Conservation (phyloP, 2,797 vertebrate species). For the Peromyscus nudipes region DNA sequence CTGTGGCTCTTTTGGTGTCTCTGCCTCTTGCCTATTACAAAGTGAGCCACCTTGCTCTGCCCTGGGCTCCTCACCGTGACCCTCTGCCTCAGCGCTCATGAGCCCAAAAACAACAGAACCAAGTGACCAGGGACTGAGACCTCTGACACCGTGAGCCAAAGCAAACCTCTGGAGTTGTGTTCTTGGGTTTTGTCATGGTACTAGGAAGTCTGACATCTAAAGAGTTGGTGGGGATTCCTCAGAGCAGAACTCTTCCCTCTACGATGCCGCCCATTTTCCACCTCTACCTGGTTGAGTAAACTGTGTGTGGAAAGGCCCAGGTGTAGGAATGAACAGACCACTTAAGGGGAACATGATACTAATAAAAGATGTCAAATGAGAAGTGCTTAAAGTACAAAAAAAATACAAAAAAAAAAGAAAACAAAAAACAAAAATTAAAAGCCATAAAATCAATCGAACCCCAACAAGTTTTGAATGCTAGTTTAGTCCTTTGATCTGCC, state of each 20-base stretch:
- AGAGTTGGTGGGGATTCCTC: background rate
- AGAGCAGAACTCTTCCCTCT: background rate
- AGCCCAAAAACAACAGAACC: background rate
- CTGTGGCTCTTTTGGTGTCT: background rate
- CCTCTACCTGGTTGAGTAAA: background rate
- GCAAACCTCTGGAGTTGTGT: background rate
- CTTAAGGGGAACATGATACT: background rate
- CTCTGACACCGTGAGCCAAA: background rate
- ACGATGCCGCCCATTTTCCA: background rate
- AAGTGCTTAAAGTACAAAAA: background rate
- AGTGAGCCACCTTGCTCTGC: background rate
- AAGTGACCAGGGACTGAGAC: background rate
- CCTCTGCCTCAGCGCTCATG: background rate
- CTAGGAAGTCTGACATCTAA: background rate
- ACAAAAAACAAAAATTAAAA: background rate
- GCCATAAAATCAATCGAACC: background rate
- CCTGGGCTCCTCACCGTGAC: background rate
- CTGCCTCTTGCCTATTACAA: background rate
- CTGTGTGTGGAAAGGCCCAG: background rate
- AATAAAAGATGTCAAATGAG: background rate
- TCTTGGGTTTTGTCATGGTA: background rate
- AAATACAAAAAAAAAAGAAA: background rate
- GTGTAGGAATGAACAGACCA: background rate
- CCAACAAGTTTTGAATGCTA: background rate
- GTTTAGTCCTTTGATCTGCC: background rate